Conservation (phyloP, 2,113 vertebrate genomes). For the Peromyscus leucopus region DNA sequence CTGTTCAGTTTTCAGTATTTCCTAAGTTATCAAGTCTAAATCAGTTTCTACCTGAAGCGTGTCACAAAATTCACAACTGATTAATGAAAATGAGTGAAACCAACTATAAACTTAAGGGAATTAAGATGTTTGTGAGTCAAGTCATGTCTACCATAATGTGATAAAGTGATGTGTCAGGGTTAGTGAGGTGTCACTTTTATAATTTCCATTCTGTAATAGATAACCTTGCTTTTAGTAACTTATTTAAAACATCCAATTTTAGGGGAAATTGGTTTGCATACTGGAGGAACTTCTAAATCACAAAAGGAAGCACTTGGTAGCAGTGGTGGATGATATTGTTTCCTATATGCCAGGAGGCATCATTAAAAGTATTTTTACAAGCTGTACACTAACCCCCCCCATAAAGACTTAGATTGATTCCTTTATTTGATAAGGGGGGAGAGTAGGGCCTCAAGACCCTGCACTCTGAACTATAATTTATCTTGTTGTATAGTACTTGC, state of each 20-base stretch:
- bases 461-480: background rate
- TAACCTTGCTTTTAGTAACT: conserved; percentile 34
- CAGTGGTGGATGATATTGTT: background rate
- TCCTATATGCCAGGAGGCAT: background rate
- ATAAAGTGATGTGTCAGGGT: background rate
- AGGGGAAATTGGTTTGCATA: background rate
- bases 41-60: background rate
- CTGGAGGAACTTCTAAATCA: background rate
- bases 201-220: background rate
- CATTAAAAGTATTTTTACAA: conserved; percentile 14
- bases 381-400: background rate
- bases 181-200: background rate
- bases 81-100: conserved; percentile 16
- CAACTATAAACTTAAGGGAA: background rate
- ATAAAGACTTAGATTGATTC: background rate
- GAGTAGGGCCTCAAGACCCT: background rate
- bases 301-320: background rate
- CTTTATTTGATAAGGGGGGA: background rate
- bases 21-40: background rate
- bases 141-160: background rate
- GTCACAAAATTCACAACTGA: background rate
- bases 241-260: background rate
- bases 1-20: background rate
- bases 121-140: background rate
- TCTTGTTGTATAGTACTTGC: background rate